A percentile compares a stretch with the other conserved stretches of the same genome.
Evolutionary conservation across 1,140 invertebrate species (phyloP).

Genomic region (Aleiodes sp.): DNA sequence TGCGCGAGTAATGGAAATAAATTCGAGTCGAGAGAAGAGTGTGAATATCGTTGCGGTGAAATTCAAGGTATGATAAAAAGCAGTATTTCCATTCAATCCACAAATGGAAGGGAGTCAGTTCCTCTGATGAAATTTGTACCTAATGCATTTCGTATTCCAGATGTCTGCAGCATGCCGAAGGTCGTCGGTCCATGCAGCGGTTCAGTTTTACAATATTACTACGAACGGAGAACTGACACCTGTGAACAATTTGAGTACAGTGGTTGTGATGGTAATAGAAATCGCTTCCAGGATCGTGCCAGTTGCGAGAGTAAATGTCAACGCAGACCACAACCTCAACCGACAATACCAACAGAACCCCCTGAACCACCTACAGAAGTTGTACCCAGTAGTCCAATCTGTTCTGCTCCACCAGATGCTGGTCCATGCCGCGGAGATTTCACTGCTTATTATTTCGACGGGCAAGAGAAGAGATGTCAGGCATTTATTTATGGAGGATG

Average conservation of each 20-base stretch:
- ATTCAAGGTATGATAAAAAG: conserved; percentile 70
- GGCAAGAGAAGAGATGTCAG: conserved; percentile 68
- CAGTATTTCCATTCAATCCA: neutral
- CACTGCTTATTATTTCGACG: conserved; percentile 81
- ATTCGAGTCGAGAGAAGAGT: conserved; percentile 80
- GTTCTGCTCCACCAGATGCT: conserved; percentile 70
- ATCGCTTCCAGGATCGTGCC: conserved; percentile 68
- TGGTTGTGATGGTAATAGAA: conserved; percentile 77
- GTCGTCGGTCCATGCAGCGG: conserved; percentile 79
- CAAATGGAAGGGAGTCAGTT: neutral
- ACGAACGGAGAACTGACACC: conserved; percentile 71
- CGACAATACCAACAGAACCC: neutral
- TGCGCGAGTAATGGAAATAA: conserved; percentile 89
- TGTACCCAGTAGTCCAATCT: conserved; percentile 64
- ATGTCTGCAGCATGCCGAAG: conserved; percentile 78
- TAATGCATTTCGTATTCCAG: conserved; percentile 51
- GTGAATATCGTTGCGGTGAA: conserved; percentile 78
- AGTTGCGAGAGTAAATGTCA: conserved; percentile 63
- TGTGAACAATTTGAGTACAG: conserved; percentile 78
- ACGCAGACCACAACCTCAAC: conserved; percentile 38
- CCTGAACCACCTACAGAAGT: conserved; percentile 7
- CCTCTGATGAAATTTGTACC: neutral
- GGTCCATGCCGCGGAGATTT: conserved; percentile 77
- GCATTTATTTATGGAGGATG: conserved; percentile 85
- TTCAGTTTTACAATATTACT: conserved; percentile 77